A percentile compares a stretch with the other conserved stretches of the same genome.
Evolutionary conservation across 2,888 invertebrate genomes (phyloP).

Genomic region (Eupeodes luniger): DNA sequence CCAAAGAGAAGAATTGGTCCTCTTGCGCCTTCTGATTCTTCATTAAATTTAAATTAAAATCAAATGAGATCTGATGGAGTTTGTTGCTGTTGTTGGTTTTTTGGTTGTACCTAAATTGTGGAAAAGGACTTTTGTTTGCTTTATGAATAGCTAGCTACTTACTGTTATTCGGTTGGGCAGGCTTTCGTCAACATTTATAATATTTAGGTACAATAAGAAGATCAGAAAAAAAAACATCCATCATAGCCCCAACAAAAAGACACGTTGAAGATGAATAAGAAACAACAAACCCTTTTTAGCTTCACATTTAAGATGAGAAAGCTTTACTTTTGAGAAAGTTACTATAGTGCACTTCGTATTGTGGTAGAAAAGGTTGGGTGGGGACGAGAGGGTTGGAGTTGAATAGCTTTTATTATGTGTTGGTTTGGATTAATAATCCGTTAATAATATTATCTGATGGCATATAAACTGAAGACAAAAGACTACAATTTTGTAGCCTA

Average conservation of each 20-base stretch:
- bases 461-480: constrained; percentile 51
- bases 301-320: constrained; percentile 49
- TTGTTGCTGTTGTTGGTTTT: constrained; percentile 5
- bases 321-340: background rate
- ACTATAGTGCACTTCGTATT: constrained; percentile 41
- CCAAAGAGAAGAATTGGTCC: constrained; percentile 56
- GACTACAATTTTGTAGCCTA: constrained; percentile 33
- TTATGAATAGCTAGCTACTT: constrained; percentile 67
- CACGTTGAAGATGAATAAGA: constrained; percentile 25
- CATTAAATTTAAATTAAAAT: constrained; percentile 79
- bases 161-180: constrained; percentile 45
- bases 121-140: constrained; percentile 76
- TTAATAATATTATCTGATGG: constrained; percentile 79
- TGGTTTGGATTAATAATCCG: constrained; percentile 78
- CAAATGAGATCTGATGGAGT: constrained; percentile 77
- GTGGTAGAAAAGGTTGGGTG: background rate
- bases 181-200: constrained; percentile 24
- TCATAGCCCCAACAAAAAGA: constrained; percentile 15
- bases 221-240: constrained; percentile 52
- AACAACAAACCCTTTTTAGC: constrained; percentile 54
- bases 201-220: constrained; percentile 47
- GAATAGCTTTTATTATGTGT: constrained; percentile 68
- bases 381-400: background rate
- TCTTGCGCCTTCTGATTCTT: constrained; percentile 77
- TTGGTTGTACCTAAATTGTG: constrained; percentile 22